phyloP scores from a whole-genome alignment of 2,888 invertebrate species.

The Drosophila acutilabella region DNA sequence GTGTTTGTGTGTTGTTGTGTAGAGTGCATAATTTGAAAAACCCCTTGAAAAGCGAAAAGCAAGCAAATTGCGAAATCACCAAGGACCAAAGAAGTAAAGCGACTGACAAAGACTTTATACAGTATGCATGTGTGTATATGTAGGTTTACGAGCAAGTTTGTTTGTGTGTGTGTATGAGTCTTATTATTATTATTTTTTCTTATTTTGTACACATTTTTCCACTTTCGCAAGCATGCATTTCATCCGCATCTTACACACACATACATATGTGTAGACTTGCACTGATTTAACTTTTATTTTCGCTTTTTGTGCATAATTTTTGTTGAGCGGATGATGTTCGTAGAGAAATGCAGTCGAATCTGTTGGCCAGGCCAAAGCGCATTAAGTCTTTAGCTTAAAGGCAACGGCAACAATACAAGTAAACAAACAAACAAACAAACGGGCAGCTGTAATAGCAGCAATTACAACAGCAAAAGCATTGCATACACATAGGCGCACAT shows the following conservation, averaged over 20 bases:
- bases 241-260: constrained; percentile 34
- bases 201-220: constrained; percentile 40
- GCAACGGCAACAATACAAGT: constrained; percentile 45
- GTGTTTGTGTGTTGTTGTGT: constrained; percentile 20
- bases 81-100: constrained; percentile 36
- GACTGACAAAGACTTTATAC: constrained; percentile 52
- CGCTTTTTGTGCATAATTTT: constrained; percentile 59
- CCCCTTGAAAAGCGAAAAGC: constrained; percentile 56
- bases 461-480: constrained; percentile 64
- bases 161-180: constrained; percentile 5
- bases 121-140: not conserved
- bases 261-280: constrained; percentile 43
- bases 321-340: constrained; percentile 17
- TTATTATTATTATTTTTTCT: constrained; percentile 3
- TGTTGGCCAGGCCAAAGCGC: constrained; percentile 62
- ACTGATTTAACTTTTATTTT: constrained; percentile 63
- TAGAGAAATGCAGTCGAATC: constrained; percentile 20
- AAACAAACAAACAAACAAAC: constrained; percentile 34
- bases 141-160: not conserved
- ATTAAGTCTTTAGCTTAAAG: constrained; percentile 77
- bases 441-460: constrained; percentile 72
- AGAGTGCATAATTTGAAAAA: constrained; percentile 63
- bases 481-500: constrained; percentile 31
- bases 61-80: constrained; percentile 58
- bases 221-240: constrained; percentile 51